Evolutionary conservation across 92 coral and sea anemone genomes (phyloP), one percentile per base, ranked within the genome.

Genomic region (Bergia sp.): DNA sequence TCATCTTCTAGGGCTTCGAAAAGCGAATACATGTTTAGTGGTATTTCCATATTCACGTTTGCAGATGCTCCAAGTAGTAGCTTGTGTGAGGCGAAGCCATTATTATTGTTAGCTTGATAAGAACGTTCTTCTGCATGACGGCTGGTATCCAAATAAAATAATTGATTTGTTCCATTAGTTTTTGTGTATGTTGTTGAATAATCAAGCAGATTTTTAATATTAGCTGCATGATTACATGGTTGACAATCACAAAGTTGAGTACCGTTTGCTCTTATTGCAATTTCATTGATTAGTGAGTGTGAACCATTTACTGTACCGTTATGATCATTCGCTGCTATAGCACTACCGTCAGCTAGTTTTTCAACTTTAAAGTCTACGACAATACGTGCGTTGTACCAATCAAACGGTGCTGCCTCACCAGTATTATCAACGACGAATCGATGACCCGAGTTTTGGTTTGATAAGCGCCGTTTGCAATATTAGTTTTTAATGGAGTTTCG

Each of bases 61-160:
- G 12, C 23, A 16, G 72, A n/a, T 65, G 72, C 21, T 13, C 11
- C 1, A 65, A 65, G 72, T 16, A 65, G n/a, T 0, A 1, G 0
- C 16, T 23, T 65, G 11, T n/a, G 11, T 65, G 72, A 21, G 1
- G 0, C 20, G 29, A 76, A 76, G 10, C 43, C 80, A 0, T 18
- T 23, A 76, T 76, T 76, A 4, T 42, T 2, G 45, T 42, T 5
- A 42, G 45, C 45, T 2, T 42, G 45, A 42, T 2, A 2, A 43
- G 43, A 3, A 13, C 16, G n/a, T 5, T 65, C 72, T 16, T 65
- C 21, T 65, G 72, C 72, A 16, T 9, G 12, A 65, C 64, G 37
- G 61, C 49, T 58, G 67, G 83, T 86, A 57, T 76, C 89, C 11
- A 86, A n/a, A 53, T 73, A 86, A 57, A 50, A 86, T n/a, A 86